Percentiles rank a stretch among this genome's conserved stretches.
These are phyloP conservation scores for Machimus rusticus DNA, from an alignment of 2,888 invertebrate genomes.

Conservation along the genomic window DNA sequence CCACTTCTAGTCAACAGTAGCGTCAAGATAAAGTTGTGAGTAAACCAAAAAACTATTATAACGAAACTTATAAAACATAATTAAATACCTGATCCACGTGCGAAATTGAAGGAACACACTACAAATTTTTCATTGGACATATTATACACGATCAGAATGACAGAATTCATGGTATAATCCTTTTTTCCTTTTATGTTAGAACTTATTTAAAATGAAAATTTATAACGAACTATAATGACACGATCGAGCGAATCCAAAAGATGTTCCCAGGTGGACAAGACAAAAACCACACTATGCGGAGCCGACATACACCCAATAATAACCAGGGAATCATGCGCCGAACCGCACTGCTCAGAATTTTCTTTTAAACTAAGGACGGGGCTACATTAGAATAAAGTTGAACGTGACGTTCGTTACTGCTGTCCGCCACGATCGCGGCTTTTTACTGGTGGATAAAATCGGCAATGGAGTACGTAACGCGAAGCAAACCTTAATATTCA, in stretches of 20 bases:
- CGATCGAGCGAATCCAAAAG: background rate
- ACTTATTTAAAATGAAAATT: background rate
- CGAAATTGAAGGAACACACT: background rate
- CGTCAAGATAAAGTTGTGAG: background rate
- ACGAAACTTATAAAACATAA: background rate
- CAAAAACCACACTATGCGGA: background rate
- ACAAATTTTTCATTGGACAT: background rate
- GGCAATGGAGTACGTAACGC: background rate
- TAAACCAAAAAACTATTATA: background rate
- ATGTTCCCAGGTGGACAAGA: background rate
- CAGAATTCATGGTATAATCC: background rate
- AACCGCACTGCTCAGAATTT: constrained; percentile 43
- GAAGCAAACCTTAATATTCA: background rate
- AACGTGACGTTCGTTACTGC: background rate
- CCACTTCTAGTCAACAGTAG: background rate
- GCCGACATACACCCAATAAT: background rate
- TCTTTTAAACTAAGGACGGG: constrained; percentile 36
- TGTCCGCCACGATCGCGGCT: background rate
- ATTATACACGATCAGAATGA: background rate
- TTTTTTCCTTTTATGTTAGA: background rate
- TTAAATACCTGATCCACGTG: background rate
- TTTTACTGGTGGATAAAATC: background rate
- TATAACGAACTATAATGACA: background rate
- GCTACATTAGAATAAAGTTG: constrained; percentile 12
- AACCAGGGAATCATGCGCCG: constrained; percentile 39